Evolutionary conservation across 2,888 invertebrate genomes (phyloP), one percentile per base, ranked within the genome.

Genomic region (Chrysolina oricalcia): DNA sequence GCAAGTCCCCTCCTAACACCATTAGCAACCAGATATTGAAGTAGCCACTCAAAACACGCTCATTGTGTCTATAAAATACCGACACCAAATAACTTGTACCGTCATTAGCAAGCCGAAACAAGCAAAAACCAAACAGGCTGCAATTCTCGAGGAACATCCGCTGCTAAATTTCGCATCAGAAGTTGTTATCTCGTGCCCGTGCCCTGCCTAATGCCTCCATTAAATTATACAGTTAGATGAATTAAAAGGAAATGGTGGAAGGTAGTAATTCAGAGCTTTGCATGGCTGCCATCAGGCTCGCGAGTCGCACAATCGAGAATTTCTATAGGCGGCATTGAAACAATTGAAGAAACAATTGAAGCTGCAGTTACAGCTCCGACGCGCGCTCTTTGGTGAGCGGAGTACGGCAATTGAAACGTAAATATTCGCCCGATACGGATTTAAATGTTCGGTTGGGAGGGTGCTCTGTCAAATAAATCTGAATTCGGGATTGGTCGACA

Each of bases 201-300:
- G 70, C 74, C 59, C 77, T 70, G 66, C 67, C 70, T 76, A 78
- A 79, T 76, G 72, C 77, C 72, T 65, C 82, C 81, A 80, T 84
- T 83, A 83, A 84, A 84, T 84, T 84, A 84, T 81, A 83, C 83
- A 85, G 83, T 84, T 84, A 83, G 82, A 81, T 81, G 81, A 81
- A 80, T 81, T 78, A 78, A 77, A 77, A 76, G 79, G 80, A 80
- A 83, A 81, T 79, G 80, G 79, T 78, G 80, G 82, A 83, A 83
- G 83, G 83, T 82, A 83, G 84, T 83, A 85, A 85, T 84, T 84
- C 82, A 79, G 82, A 79, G 80, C 70, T 74, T 59, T 73, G 72
- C 53, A 17, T 53, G 66, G 67, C 82, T 80, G 84, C 83, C 84
- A 83, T 84, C 82, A 81, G 82, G 82, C 81, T 76, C 81, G 78